A percentile compares a stretch with the other conserved stretches of the same genome.
phyloP scores from a whole-genome alignment of 2,113 vertebrate species.

The Sisor rabdophorus region DNA sequence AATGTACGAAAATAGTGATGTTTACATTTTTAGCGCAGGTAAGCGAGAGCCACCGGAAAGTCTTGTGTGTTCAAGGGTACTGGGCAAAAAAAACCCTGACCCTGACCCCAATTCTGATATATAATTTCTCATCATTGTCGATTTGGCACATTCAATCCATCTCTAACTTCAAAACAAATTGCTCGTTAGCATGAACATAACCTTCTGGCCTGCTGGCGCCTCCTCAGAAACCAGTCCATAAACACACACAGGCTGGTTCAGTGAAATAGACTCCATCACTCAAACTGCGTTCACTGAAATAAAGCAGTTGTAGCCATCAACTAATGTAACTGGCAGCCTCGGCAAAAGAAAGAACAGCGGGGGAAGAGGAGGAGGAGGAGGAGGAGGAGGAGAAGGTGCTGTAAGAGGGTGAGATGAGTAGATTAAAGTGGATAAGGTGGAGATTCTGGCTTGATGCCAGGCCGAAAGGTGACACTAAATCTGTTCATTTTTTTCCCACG shows the following conservation, averaged over 20 bases:
- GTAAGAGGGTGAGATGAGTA: slow-evolving; percentile 57
- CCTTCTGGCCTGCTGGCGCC: background rate
- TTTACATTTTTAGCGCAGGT: too few relatives aligned
- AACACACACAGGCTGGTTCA: slow-evolving; percentile 52
- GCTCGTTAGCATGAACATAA: background rate
- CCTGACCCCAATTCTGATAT: background rate
- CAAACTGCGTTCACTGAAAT: slow-evolving; percentile 9
- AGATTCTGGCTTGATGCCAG: slow-evolving; percentile 67
- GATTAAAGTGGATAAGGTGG: slow-evolving; percentile 65
- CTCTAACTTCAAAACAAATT: background rate
- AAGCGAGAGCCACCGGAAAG: too few relatives aligned
- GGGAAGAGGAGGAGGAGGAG: slow-evolving; percentile 41
- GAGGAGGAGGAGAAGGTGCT: slow-evolving; percentile 48
- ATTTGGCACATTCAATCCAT: background rate
- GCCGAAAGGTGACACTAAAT: slow-evolving; percentile 75
- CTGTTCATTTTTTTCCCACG: slow-evolving; percentile 58
- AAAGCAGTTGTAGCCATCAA: slow-evolving; percentile 21
- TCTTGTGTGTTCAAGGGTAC: too few relatives aligned
- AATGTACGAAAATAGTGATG: too few relatives aligned
- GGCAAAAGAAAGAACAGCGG: slow-evolving; percentile 28
- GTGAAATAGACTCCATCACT: slow-evolving; percentile 48
- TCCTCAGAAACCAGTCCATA: slow-evolving; percentile 38
- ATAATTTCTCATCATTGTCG: background rate
- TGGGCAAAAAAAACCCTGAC: background rate
- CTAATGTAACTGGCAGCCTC: background rate